Base-by-base conservation (phyloP, 2,888 invertebrate genomes). In the Meloe dianella region DNA sequence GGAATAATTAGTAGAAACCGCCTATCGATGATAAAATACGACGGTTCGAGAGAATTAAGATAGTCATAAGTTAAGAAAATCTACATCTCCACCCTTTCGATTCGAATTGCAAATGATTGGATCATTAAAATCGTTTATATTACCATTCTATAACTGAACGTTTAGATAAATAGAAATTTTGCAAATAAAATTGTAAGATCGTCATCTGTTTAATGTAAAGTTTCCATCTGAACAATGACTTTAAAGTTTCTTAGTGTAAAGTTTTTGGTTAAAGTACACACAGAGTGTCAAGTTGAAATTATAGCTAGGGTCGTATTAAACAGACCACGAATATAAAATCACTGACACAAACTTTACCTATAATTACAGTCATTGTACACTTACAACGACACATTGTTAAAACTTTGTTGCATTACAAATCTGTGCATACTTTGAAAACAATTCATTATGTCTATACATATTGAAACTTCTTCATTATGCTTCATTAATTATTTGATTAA, bases 311-410 rank as follows among this genome's bases (percentile, higher is more conserved):
- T 77, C 75, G 77, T 74, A 77, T 75, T 77, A 75, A 79, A 77
- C 77, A 76, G 78, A 79, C 77, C 78, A 77, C 77, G 77, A 77
- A 78, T 79, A 77, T 76, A 77, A 78, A 79, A 79, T 79, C 76
- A 75, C 76, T 75, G 14, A 27, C 54, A 27, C 54, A 78, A 79
- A 73, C 78, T 79, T 79, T 75, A 76, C 79, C 78, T 78, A 78
- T 78, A 78, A 79, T 79, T 78, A 78, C 75, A 74, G 77, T 77
- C 77, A 73, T 76, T 75, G 77, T 79, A 75, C 77, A 76, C 75
- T 77, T 74, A 74, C 74, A 73, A 74, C 69, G 71, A 30, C 47
- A 22, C 30, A 7, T 30, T 32, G 30, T 20, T 22, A 22, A 68
- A 69, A 72, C 68, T 72, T 70, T 69, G 70, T 67, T 70, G 71